phyloP scores from a whole-genome alignment of 2,797 vertebrate genomes.

The Yasuhikotakia modesta region DNA sequence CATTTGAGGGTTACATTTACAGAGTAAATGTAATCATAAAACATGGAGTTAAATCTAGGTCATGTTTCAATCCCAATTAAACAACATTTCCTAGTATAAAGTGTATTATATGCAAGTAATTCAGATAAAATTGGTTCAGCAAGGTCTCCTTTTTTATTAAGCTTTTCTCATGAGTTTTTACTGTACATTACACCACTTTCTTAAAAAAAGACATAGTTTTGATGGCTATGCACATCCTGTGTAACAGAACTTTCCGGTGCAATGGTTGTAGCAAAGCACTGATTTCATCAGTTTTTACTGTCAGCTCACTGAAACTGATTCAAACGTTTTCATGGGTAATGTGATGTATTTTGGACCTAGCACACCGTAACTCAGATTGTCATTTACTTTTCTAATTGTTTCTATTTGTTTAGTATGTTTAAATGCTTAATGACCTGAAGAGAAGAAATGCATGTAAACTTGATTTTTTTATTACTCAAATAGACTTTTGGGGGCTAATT shows the following conservation, averaged over 20 bases:
- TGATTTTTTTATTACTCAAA: too few species aligned
- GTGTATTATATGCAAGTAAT: not conserved
- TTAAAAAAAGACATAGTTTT: not conserved
- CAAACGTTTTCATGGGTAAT: not conserved
- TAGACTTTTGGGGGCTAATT: too few species aligned
- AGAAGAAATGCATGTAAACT: not conserved
- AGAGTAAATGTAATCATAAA: not conserved
- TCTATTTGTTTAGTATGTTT: not conserved
- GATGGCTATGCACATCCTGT: not conserved
- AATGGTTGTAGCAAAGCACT: constrained; percentile 10
- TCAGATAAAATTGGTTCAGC: not conserved
- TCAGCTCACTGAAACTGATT: not conserved
- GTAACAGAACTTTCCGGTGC: not conserved
- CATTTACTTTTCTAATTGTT: not conserved
- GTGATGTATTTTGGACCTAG: not conserved
- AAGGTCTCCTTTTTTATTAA: not conserved
- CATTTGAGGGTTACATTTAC: not conserved
- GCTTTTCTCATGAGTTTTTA: not conserved
- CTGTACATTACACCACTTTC: not conserved
- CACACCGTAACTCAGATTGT: not conserved
- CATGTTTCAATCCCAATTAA: not conserved
- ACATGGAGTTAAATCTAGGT: not conserved
- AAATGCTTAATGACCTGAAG: constrained; percentile 1
- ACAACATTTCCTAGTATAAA: not conserved
- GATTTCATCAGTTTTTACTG: not conserved